phyloP scores from a whole-genome alignment of 2,888 invertebrate species.

The Steinernema hermaphroditum region DNA sequence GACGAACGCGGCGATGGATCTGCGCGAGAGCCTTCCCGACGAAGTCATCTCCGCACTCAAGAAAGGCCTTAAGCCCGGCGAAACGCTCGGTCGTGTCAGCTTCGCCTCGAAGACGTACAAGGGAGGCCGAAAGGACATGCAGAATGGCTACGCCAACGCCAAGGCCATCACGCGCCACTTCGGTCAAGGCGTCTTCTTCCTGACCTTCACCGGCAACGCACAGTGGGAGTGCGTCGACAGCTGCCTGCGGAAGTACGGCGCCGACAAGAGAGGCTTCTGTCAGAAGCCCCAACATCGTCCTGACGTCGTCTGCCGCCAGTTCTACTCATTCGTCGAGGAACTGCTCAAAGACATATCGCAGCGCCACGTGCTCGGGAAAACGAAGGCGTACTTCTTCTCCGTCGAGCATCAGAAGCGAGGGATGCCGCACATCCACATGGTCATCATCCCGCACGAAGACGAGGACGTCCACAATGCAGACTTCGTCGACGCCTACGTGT shows the following conservation, averaged over 20 bases:
- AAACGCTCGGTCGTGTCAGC: background rate
- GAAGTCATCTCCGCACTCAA: background rate
- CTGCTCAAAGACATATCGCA: conserved; percentile 50
- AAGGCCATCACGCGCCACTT: no score
- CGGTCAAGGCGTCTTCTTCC: no score
- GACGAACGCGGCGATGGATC: background rate
- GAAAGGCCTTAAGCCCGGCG: background rate
- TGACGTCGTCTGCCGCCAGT: background rate
- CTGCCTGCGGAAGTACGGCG: no score
- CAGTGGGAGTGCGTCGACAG: no score
- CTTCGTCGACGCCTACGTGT: conserved; percentile 62
- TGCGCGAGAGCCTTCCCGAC: background rate
- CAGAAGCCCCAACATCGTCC: background rate
- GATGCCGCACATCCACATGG: conserved; percentile 59
- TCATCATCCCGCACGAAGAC: conserved; percentile 43
- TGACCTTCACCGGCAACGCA: background rate
- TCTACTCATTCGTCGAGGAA: conserved; percentile 1
- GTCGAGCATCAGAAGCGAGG: conserved; percentile 65
- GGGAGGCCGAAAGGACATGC: no score
- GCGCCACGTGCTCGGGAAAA: conserved; percentile 47
- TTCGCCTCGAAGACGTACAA: no score
- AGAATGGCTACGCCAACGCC: no score
- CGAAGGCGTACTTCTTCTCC: conserved; percentile 46
- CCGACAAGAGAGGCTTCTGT: no score
- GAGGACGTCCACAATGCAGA: background rate